phyloP scores from a whole-genome alignment of 2,797 vertebrate species.

The Pitangus sulphuratus region DNA sequence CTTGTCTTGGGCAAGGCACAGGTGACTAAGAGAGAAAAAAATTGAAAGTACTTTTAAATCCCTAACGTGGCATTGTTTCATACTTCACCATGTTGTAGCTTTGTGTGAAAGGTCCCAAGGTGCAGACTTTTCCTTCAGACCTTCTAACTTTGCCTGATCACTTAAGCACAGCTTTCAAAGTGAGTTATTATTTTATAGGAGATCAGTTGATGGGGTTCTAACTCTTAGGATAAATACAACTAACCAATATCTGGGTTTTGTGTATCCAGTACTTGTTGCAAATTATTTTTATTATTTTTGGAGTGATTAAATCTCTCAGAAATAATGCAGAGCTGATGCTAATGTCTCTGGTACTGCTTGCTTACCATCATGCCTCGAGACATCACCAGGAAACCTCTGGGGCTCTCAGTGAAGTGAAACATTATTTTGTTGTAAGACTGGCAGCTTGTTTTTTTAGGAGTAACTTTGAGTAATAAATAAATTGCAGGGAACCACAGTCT shows the following conservation, averaged over 20 bases:
- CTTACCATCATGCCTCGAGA: background rate
- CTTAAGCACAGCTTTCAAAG: background rate
- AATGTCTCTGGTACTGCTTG: background rate
- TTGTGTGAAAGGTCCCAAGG: background rate
- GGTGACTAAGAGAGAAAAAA: background rate
- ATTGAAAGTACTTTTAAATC: background rate
- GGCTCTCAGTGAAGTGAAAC: background rate
- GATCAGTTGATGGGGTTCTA: rapidly evolving
- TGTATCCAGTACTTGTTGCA: background rate
- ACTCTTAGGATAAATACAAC: background rate
- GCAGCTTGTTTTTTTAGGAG: background rate
- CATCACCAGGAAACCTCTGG: background rate
- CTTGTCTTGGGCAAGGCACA: background rate
- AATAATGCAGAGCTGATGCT: background rate
- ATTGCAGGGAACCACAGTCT: background rate
- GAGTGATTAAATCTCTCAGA: background rate
- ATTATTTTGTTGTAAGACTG: background rate
- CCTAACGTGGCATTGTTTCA: background rate
- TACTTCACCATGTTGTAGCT: background rate
- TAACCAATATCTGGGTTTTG: background rate
- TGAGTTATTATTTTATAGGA: background rate
- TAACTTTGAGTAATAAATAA: background rate
- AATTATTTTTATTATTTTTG: background rate
- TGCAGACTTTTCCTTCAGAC: background rate
- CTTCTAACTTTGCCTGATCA: background rate